Evolutionary conservation across 2,113 vertebrate genomes (phyloP).

Genomic region (Solea solea): DNA sequence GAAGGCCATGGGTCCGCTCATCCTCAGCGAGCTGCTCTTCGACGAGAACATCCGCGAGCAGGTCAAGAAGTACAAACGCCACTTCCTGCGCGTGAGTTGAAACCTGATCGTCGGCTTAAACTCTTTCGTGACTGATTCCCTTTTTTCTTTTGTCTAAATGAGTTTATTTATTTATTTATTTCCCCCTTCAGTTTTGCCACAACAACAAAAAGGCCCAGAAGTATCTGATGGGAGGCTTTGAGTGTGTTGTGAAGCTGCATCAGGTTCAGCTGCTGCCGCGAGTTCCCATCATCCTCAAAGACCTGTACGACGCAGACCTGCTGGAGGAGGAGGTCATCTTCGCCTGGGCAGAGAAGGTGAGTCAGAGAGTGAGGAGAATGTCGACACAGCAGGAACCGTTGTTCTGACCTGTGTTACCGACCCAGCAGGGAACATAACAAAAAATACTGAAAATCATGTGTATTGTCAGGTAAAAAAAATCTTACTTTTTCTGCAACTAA

Average conservation of each 20-base stretch:
- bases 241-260: slow-evolving; percentile 96
- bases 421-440: no score
- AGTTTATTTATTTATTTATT: neutral
- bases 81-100: slow-evolving; percentile 93
- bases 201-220: slow-evolving; percentile 98
- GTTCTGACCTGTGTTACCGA: no score
- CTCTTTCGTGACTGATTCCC: neutral
- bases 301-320: slow-evolving; percentile 95
- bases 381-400: no score
- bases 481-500: no score
- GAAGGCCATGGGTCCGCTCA: slow-evolving; percentile 95
- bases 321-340: slow-evolving; percentile 96
- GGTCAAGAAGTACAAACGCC: slow-evolving; percentile 95
- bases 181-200: slow-evolving; percentile 89
- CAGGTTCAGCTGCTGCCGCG: slow-evolving; percentile 91
- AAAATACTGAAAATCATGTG: no score
- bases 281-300: slow-evolving; percentile 95
- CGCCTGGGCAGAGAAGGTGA: slow-evolving; percentile 96
- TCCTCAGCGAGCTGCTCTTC: slow-evolving; percentile 97
- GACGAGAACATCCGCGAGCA: slow-evolving; percentile 96
- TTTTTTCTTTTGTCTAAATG: neutral
- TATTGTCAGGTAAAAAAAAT: no score
- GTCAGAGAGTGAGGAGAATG: neutral
- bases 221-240: slow-evolving; percentile 94
- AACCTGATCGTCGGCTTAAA: no score